phyloP scores from a whole-genome alignment of 2,113 vertebrate species.

The Poecilia latipinna region DNA sequence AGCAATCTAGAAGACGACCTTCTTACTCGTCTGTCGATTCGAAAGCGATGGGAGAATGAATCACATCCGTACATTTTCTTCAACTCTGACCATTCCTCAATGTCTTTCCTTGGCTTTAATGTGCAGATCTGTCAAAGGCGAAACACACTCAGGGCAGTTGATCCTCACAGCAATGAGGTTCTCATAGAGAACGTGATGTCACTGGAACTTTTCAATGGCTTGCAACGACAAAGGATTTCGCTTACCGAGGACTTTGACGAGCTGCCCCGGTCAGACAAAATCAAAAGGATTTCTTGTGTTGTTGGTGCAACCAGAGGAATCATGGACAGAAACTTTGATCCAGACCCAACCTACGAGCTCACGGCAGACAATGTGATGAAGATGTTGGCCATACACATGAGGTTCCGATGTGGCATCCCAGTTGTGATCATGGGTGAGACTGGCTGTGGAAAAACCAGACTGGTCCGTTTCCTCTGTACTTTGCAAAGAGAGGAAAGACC shows the following conservation, averaged over 20 bases:
- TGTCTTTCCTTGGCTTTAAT: conserved; percentile 84
- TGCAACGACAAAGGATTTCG: conserved; percentile 73
- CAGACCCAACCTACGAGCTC: conserved; percentile 82
- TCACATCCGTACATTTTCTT: conserved; percentile 84
- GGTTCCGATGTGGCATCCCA: conserved; percentile 83
- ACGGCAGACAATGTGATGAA: conserved; percentile 86
- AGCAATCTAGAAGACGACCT: conserved; percentile 40
- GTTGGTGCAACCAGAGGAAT: conserved; percentile 74
- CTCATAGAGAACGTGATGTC: conserved; percentile 77
- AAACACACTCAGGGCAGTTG: conserved; percentile 66
- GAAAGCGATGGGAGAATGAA: conserved; percentile 81
- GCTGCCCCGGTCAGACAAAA: conserved; percentile 74
- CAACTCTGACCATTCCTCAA: conserved; percentile 77
- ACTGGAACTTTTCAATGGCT: conserved; percentile 56
- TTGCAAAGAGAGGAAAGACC: conserved; percentile 71
- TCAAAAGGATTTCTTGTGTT: conserved; percentile 77
- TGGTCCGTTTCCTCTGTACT: conserved; percentile 82
- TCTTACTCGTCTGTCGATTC: conserved; percentile 62
- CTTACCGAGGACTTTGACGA: conserved; percentile 80
- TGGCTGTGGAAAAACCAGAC: conserved; percentile 83
- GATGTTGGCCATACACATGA: conserved; percentile 85
- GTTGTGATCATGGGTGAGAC: conserved; percentile 86
- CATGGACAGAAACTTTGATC: conserved; percentile 66
- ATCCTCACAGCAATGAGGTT: conserved; percentile 64
- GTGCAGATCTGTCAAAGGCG: conserved; percentile 12